Evolutionary conservation across 2,797 vertebrate species (phyloP).

Genomic region (Phoxinus dragarum): DNA sequence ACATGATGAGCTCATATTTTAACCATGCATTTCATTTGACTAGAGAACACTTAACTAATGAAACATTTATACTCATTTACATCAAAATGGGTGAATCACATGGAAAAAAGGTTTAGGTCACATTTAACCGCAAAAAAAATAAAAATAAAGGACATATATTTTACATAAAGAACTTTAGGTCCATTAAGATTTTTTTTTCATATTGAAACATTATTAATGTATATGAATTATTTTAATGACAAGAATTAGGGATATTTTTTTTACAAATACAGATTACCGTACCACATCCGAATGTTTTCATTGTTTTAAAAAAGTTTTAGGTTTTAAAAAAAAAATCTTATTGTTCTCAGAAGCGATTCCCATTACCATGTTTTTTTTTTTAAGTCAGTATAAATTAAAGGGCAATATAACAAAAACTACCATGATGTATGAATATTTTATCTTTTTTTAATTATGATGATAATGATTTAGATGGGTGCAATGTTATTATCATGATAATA

Average conservation of each 20-base stretch:
- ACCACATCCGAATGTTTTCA: not conserved
- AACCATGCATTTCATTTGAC: not conserved
- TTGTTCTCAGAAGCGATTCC: not conserved
- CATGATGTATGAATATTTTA: not conserved
- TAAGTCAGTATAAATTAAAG: not conserved
- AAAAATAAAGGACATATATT: not conserved
- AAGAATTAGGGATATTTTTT: not conserved
- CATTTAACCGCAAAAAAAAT: not conserved
- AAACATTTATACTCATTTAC: not conserved
- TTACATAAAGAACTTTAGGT: not conserved
- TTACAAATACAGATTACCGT: not conserved
- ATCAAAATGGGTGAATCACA: not conserved
- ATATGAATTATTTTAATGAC: not conserved
- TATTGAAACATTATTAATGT: not conserved
- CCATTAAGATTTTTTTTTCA: not conserved
- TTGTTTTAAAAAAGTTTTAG: too few species aligned
- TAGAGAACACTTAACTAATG: conserved; percentile 19
- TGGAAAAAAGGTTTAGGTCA: not conserved
- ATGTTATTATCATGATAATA: not conserved
- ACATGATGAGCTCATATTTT: conserved; percentile 12
- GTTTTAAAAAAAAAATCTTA: too few species aligned
- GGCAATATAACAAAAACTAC: not conserved
- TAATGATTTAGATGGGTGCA: not conserved
- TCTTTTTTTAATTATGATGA: not conserved
- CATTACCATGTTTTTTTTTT: not conserved